Evolutionary conservation across 1,140 invertebrate genomes (phyloP), one percentile per base, ranked within the genome.

Genomic region (Heterodera schachtii): DNA sequence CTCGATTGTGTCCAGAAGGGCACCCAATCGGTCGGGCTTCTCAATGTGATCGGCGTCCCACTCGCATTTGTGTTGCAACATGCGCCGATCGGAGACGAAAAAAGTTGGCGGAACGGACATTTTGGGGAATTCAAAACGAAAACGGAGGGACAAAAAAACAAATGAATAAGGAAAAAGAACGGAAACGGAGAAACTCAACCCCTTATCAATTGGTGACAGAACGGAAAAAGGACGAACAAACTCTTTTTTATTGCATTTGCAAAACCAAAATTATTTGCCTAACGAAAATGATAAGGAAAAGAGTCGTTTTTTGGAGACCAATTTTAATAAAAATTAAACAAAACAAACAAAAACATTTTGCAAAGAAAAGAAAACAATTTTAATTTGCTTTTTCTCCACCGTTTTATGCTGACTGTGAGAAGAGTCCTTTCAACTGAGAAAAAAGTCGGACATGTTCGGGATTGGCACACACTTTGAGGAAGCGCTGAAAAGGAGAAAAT

Each of bases 31-130:
- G n/a, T 88, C 88, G 19, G 91, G 91, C 44, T 82, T 83, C 78
- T 91, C 91, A 41, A 90, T 90, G 80, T 91, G 90, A 8, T 84
- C 78, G 16, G 73, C 52, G 78, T 91, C 90, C 90, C 90, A 91
- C 43, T 88, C 84, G 84, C 87, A 90, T 66, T 85, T 81, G 78
- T 90, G 90, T 21, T 85, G 73, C n/a, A 89, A 79, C 89, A 91
- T 90, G 13, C 82, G 31, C 52, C 88, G 82, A 86, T 91, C 89
- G 82, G 90, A 90, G 44, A 90, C 80, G 44, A 91, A 87, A 44
- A 88, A 89, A 64, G 91, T 91, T 46, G 82, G 41, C 5, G 76
- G 76, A 19, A 13, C 9, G 31, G 31, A 31, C 79, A 80, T 80
- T 64, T 47, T 78, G 19, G 31, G 31, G 31, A 31, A 31, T 31